These are phyloP conservation scores for Ptilorrhoa leucosticta DNA, from an alignment of 2,113 vertebrate species.

Conservation along the genomic window DNA sequence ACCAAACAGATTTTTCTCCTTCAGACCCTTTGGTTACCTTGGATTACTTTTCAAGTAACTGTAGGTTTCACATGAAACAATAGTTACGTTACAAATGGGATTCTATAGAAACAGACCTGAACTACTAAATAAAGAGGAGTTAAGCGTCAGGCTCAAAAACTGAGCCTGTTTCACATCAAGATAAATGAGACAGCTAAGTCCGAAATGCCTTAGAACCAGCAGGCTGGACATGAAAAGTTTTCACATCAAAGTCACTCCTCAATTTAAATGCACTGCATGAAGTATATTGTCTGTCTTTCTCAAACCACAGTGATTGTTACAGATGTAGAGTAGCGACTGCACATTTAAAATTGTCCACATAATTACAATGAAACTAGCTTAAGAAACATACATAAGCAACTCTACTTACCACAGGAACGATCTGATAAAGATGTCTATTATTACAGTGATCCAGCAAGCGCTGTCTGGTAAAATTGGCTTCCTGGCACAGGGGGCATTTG, in stretches of 20 bases:
- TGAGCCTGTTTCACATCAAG: background rate
- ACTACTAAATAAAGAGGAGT: background rate
- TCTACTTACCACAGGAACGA: constrained; percentile 76
- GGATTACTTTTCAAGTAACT: background rate
- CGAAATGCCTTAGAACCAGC: background rate
- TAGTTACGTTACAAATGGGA: accelerated
- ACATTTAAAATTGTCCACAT: background rate
- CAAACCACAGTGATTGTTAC: background rate
- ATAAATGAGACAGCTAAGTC: background rate
- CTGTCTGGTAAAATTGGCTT: constrained; percentile 77
- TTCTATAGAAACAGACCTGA: background rate
- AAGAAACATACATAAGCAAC: background rate
- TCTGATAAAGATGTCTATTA: constrained; percentile 75
- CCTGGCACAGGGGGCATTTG: constrained; percentile 82
- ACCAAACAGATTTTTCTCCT: background rate
- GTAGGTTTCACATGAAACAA: background rate
- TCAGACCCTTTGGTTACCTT: background rate
- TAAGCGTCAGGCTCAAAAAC: background rate
- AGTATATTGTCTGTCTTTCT: background rate
- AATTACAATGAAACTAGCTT: background rate
- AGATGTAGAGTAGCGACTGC: background rate
- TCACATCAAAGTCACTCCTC: background rate
- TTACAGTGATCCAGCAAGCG: constrained; percentile 82
- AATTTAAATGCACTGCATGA: background rate
- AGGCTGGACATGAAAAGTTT: background rate